Evolutionary conservation across 2,888 invertebrate genomes (phyloP), one percentile per base, ranked within the genome.

Genomic region (Drosophila kuntzei): DNA sequence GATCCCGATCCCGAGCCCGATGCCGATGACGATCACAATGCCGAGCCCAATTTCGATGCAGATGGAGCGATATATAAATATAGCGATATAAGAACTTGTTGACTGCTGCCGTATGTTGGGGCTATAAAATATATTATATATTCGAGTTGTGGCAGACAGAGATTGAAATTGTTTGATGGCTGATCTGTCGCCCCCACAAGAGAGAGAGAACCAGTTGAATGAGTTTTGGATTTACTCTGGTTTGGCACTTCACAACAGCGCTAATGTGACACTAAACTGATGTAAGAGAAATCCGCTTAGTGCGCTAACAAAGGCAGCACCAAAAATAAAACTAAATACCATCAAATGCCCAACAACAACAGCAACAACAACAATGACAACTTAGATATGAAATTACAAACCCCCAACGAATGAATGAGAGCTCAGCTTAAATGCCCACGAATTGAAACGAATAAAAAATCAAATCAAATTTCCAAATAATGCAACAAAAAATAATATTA

Each of bases 181-280:
- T 67, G 62, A 67, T 51, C 51, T 36, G 51, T 55, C 79, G 79
- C 76, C 75, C 79, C 64, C 79, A 51, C 64, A 49, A 47, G 11
- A 7, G 8, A 11, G 20, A 34, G 8, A 11, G 20, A 34, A 18
- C 8, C 25, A 37, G 43, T n/a, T 36, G 43, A 59, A 53, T 69
- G 36, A 54, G 29, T 59, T 63, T 53, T 53, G 27, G 46, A 27
- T 16, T 37, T 16, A 9, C 37, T 37, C 37, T 18, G 32, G 14
- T n/a, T 41, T 59, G 66, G 72, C 72, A 76, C 80, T 80, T 80
- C 80, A 68, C 78, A 72, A 76, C 68, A 68, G 55, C 61, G 71
- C 89, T 86, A 89, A 86, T 86, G 86, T 86, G 85, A 89, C 85
- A 87, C 78, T 87, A 86, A 86, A 85, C 83, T 87, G 85, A 87